Evolutionary conservation across 2,113 vertebrate genomes (phyloP).

Genomic region (Salvelinus namaycush): DNA sequence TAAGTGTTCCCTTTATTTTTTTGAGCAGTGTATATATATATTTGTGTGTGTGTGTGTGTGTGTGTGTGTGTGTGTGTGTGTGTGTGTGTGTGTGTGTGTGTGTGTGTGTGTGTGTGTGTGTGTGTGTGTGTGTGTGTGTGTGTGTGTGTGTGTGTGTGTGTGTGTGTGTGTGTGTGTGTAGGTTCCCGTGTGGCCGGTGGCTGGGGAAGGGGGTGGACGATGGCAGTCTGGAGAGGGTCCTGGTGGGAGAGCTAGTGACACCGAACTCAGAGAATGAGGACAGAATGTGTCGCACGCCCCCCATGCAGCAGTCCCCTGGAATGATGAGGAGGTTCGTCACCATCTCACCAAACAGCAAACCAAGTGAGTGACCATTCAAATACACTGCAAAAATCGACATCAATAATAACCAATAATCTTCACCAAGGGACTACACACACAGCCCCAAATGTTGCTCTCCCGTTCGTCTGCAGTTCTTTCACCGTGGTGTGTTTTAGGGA

Average conservation of each 20-base stretch:
- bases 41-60: too few relatives aligned
- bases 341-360: conserved; percentile 95
- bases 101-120: neutral
- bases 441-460: too few relatives aligned
- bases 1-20: too few relatives aligned
- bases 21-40: too few relatives aligned
- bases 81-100: too few relatives aligned
- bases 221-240: conserved; percentile 92
- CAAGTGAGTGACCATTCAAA: conserved; percentile 80
- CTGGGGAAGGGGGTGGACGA: conserved; percentile 97
- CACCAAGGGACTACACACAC: too few relatives aligned
- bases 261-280: conserved; percentile 87
- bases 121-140: neutral
- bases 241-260: conserved; percentile 93
- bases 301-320: conserved; percentile 95
- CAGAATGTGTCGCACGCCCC: conserved; percentile 90
- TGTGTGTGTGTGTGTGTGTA: conserved; percentile 47
- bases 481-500: too few relatives aligned
- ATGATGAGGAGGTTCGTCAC: conserved; percentile 97
- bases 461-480: too few relatives aligned
- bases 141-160: conserved; percentile 8
- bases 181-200: conserved; percentile 97
- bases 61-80: too few relatives aligned
- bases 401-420: too few relatives aligned
- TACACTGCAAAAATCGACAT: neutral